Conservation (phyloP, 1,140 invertebrate genomes). For the Ericerus pela region DNA sequence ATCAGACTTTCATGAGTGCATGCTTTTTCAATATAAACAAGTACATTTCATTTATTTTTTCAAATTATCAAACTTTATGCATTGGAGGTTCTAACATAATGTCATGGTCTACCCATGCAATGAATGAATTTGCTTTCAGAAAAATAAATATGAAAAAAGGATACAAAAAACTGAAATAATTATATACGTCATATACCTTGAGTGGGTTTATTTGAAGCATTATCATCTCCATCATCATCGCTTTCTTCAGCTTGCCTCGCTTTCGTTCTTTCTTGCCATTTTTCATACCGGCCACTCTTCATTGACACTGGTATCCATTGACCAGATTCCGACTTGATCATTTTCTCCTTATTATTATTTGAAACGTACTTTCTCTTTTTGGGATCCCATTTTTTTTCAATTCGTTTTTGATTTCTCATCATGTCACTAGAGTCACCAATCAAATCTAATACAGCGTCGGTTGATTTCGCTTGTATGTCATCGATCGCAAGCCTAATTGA, state of each 20-base stretch:
- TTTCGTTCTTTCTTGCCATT: constrained; percentile 76
- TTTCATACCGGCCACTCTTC: constrained; percentile 73
- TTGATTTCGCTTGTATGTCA: constrained; percentile 55
- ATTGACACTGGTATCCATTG: constrained; percentile 84
- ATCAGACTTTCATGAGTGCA: background rate
- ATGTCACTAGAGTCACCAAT: constrained; percentile 57
- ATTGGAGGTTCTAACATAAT: background rate
- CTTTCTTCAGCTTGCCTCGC: constrained; percentile 39
- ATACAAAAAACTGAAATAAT: too few species aligned
- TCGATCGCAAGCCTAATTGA: constrained; percentile 51
- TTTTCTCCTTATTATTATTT: constrained; percentile 30
- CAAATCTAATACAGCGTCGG: constrained; percentile 58
- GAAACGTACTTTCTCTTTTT: constrained; percentile 16
- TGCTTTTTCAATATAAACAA: background rate
- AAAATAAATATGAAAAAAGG: too few species aligned
- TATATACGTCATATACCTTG: too few species aligned
- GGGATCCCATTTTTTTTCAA: constrained; percentile 21
- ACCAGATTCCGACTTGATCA: constrained; percentile 86
- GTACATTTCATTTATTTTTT: too few species aligned
- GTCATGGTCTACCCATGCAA: background rate
- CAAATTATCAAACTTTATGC: too few species aligned
- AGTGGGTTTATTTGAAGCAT: too few species aligned
- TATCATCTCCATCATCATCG: constrained; percentile 35
- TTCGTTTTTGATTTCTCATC: constrained; percentile 31
- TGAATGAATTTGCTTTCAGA: background rate